phyloP scores from a whole-genome alignment of 2,113 vertebrate species.

The Zapornia atra region DNA sequence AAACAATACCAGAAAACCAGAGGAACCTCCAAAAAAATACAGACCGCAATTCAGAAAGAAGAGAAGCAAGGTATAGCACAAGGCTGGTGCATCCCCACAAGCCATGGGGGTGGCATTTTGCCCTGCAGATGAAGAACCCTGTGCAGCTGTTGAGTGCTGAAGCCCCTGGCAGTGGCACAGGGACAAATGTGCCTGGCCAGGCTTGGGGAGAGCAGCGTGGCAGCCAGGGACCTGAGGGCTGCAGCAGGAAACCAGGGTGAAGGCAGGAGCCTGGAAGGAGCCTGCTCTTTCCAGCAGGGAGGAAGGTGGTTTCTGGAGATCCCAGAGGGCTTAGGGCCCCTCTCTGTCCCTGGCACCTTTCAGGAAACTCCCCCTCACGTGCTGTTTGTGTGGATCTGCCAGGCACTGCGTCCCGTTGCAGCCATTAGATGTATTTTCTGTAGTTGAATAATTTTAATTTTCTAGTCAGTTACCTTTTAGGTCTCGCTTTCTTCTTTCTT shows the following conservation, averaged over 20 bases:
- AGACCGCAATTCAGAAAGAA: background rate
- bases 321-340: background rate
- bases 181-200: background rate
- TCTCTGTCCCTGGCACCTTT: background rate
- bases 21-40: background rate
- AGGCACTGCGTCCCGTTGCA: background rate
- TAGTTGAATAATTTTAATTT: slow-evolving; percentile 74
- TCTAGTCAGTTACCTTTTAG: slow-evolving; percentile 67
- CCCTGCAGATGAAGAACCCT: background rate
- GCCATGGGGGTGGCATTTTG: background rate
- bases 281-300: accelerated
- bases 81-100: background rate
- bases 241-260: background rate
- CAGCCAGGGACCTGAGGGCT: background rate
- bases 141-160: background rate
- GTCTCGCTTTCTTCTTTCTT: slow-evolving; percentile 28
- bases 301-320: background rate
- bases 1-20: background rate
- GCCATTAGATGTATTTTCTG: slow-evolving; percentile 52
- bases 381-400: background rate
- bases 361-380: background rate
- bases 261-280: background rate
- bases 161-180: accelerated
- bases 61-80: background rate
- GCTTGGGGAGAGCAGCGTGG: background rate